phyloP scores from a whole-genome alignment of 1,140 invertebrate species.

The Drosophila insularis region DNA sequence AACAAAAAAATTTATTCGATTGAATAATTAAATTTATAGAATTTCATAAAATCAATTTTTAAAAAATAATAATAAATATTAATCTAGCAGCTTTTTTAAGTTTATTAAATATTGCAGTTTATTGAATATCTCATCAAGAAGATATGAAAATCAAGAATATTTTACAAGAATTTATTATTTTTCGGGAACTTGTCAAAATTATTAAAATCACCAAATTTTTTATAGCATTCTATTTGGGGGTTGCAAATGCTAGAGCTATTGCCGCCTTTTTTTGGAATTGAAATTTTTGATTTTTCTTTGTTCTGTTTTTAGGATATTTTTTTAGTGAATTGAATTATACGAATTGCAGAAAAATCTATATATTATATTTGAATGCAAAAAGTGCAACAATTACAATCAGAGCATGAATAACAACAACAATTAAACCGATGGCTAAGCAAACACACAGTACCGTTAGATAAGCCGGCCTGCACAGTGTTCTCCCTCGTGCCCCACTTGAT shows the following conservation, averaged over 20 bases:
- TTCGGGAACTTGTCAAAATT: neutral
- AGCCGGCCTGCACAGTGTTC: slow-evolving; percentile 39
- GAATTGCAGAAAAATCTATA: neutral
- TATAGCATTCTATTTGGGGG: neutral
- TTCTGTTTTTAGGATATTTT: neutral
- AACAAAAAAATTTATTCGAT: neutral
- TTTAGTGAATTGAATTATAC: neutral
- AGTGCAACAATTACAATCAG: slow-evolving; percentile 12
- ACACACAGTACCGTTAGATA: slow-evolving; percentile 56
- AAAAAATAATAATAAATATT: neutral
- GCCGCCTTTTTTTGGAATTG: too few relatives aligned
- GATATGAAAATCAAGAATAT: too few relatives aligned
- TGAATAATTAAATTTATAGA: neutral
- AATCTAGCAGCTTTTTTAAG: too few relatives aligned
- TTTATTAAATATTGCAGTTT: too few relatives aligned
- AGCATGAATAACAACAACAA: slow-evolving; percentile 10
- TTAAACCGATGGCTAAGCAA: slow-evolving; percentile 31
- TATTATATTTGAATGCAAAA: neutral
- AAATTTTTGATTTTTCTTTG: too few relatives aligned
- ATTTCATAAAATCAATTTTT: neutral
- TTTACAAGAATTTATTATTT: too few relatives aligned
- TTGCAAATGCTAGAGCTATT: too few relatives aligned
- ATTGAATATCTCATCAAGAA: too few relatives aligned
- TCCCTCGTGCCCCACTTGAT: slow-evolving; percentile 56
- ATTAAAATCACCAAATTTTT: neutral